Evolutionary conservation across 2,797 vertebrate genomes (phyloP).

Genomic region (Manis pentadactyla): DNA sequence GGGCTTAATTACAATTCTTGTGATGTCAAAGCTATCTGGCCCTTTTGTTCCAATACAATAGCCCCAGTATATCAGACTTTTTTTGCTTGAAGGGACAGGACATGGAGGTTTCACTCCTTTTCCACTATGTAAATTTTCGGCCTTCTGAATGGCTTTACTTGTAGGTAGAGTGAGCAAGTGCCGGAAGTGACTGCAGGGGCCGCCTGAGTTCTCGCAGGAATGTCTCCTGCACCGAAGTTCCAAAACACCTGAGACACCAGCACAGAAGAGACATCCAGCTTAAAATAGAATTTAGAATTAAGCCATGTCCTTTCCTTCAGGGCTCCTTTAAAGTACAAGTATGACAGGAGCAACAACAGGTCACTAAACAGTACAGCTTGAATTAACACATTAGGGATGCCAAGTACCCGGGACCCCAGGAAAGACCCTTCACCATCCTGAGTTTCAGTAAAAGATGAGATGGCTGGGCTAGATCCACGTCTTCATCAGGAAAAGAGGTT

Average conservation of each 20-base stretch:
- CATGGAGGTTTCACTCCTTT: neutral
- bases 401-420: neutral
- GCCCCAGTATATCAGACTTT: neutral
- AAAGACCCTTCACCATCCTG: neutral
- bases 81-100: neutral
- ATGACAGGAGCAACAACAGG: neutral
- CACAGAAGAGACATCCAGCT: neutral
- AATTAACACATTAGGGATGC: neutral
- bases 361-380: neutral
- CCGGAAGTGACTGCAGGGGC: neutral
- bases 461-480: neutral
- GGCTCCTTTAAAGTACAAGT: slow-evolving; percentile 4
- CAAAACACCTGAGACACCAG: neutral
- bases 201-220: neutral
- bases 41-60: neutral
- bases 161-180: neutral
- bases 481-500: neutral
- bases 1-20: neutral
- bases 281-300: neutral
- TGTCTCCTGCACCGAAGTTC: neutral
- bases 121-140: neutral
- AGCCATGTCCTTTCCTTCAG: neutral
- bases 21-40: neutral
- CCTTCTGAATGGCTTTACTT: neutral
- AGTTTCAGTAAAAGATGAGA: neutral